phyloP scores from a whole-genome alignment of 2,888 invertebrate genomes.

The Adelphocoris suturalis region DNA sequence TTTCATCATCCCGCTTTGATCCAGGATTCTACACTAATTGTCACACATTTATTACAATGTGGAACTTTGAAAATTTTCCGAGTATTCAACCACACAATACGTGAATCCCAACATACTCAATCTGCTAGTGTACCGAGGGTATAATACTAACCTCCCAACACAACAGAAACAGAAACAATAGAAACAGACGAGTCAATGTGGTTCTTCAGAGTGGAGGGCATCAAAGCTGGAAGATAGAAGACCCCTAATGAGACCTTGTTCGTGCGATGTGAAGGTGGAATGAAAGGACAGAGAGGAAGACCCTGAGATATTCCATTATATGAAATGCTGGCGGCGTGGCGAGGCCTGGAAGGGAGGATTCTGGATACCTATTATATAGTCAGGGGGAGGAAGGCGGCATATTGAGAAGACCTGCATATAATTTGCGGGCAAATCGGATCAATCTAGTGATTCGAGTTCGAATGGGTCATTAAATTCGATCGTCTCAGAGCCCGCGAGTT shows the following conservation, averaged over 20 bases:
- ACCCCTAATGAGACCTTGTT: neutral
- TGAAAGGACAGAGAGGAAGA: neutral
- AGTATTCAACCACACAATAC: too few species aligned
- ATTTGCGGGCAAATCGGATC: neutral
- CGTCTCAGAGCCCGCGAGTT: neutral
- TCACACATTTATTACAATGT: too few species aligned
- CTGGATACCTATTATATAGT: slow-evolving; percentile 8
- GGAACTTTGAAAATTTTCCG: too few species aligned
- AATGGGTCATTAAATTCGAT: slow-evolving; percentile 10
- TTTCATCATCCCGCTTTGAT: too few species aligned
- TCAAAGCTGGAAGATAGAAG: neutral
- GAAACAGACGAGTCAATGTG: too few species aligned
- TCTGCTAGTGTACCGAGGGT: too few species aligned
- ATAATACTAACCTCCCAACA: too few species aligned
- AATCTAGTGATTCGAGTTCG: slow-evolving; percentile 13
- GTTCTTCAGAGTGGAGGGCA: too few species aligned
- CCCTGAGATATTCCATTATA: slow-evolving; percentile 6
- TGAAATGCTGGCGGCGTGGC: neutral
- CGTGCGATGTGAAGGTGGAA: neutral
- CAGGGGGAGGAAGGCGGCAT: neutral
- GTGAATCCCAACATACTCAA: too few species aligned
- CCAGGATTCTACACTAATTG: too few species aligned
- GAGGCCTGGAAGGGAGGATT: neutral
- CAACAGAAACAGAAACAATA: too few species aligned
- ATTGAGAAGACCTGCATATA: slow-evolving; percentile 32